Percentiles rank a stretch among this genome's conserved stretches.
Conservation (phyloP, 2,797 vertebrate species). For the Thaleichthys pacificus region DNA sequence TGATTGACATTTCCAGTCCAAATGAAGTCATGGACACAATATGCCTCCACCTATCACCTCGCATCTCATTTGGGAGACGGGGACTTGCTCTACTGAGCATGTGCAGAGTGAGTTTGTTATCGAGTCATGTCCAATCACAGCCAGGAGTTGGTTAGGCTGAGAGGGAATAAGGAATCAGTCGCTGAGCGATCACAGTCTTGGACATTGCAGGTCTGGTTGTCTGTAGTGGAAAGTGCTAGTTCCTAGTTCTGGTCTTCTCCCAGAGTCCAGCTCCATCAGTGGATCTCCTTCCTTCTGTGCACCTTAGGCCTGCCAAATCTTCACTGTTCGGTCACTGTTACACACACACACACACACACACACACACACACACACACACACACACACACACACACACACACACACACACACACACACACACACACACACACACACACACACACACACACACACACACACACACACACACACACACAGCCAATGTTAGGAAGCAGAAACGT, state of each 20-base stretch:
- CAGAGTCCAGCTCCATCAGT: slow-evolving; percentile 47
- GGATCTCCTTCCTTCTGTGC: slow-evolving; percentile 76
- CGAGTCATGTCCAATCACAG: neutral
- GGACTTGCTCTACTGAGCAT: neutral
- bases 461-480: neutral
- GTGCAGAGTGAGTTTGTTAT: neutral
- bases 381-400: no score
- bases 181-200: neutral
- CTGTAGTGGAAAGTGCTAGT: slow-evolving; percentile 42
- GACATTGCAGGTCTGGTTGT: neutral
- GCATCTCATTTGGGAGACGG: no score
- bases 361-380: no score
- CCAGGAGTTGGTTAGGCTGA: neutral
- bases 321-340: slow-evolving; percentile 91
- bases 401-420: neutral
- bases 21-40: neutral
- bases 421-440: no score
- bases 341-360: slow-evolving; percentile 24
- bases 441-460: no score
- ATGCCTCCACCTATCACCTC: neutral
- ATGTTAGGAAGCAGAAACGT: neutral
- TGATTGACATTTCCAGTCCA: neutral
- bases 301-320: slow-evolving; percentile 90
- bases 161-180: no score
- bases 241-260: neutral